These are phyloP conservation scores for Phaetusa simplex DNA, from an alignment of 2,113 vertebrate genomes.

Conservation along the genomic window DNA sequence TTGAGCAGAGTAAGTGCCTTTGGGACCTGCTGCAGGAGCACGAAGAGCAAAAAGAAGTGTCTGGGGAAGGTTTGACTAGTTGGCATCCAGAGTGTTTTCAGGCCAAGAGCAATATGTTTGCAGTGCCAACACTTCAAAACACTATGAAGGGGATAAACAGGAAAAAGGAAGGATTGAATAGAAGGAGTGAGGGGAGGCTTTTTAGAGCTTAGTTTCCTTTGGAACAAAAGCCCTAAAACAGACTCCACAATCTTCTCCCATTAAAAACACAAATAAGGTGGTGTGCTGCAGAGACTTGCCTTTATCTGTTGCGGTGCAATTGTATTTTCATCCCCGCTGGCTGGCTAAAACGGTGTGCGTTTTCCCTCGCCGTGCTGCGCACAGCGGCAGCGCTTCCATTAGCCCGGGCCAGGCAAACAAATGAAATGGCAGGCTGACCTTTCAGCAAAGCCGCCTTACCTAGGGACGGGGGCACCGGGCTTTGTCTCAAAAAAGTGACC, in stretches of 20 bases:
- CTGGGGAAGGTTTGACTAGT: neutral
- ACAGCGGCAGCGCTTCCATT: neutral
- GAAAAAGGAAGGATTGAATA: neutral
- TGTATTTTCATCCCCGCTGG: neutral
- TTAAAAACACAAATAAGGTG: neutral
- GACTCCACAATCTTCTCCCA: neutral
- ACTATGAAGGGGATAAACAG: neutral
- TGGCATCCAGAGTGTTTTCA: constrained; percentile 8
- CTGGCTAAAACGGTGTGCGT: neutral
- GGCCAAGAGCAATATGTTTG: neutral
- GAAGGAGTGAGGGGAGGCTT: neutral
- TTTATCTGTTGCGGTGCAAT: neutral
- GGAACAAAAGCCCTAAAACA: constrained; percentile 27
- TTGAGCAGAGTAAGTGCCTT: neutral
- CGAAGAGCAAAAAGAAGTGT: neutral
- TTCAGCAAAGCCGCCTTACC: neutral
- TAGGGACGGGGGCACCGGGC: neutral
- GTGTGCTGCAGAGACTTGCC: neutral
- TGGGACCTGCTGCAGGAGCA: neutral
- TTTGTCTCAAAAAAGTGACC: neutral
- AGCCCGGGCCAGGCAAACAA: neutral
- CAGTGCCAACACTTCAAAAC: constrained; percentile 1
- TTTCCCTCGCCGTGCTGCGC: neutral
- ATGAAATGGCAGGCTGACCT: constrained; percentile 25
- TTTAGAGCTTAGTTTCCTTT: constrained; percentile 4